These are phyloP conservation scores for Asobara japonica DNA, from an alignment of 1,140 invertebrate species.

Conservation along the genomic window DNA sequence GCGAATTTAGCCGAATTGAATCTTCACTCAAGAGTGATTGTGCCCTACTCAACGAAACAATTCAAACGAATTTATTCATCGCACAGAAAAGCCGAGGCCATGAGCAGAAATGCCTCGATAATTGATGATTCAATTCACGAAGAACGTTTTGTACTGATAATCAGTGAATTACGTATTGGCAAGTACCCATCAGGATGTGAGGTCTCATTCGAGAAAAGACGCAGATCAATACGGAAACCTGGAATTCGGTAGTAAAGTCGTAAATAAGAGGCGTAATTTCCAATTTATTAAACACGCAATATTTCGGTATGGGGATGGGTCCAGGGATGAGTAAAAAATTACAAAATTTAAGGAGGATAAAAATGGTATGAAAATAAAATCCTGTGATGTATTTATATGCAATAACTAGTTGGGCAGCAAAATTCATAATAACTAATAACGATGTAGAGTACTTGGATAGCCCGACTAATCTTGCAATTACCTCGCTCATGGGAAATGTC, in stretches of 20 bases:
- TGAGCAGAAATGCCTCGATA: background rate
- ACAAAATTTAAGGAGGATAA: too few relatives aligned
- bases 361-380: too few relatives aligned
- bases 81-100: background rate
- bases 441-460: too few relatives aligned
- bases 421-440: too few relatives aligned
- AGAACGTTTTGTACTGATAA: background rate
- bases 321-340: too few relatives aligned
- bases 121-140: background rate
- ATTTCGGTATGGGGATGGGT: too few relatives aligned
- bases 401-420: too few relatives aligned
- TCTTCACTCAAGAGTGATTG: background rate
- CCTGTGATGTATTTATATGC: too few relatives aligned
- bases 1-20: too few relatives aligned
- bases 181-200: too few relatives aligned
- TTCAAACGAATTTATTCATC: background rate
- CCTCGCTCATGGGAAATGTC: too few relatives aligned
- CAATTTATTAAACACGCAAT: background rate
- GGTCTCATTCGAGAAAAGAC: background rate
- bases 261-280: background rate
- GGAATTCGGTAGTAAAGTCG: background rate
- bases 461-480: too few relatives aligned
- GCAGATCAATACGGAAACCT: background rate
- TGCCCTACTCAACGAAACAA: background rate
- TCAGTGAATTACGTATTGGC: background rate